Percentiles rank a stretch among this genome's conserved stretches.
Conservation (phyloP, 2,797 vertebrate genomes). For the Cyprinella venusta region DNA sequence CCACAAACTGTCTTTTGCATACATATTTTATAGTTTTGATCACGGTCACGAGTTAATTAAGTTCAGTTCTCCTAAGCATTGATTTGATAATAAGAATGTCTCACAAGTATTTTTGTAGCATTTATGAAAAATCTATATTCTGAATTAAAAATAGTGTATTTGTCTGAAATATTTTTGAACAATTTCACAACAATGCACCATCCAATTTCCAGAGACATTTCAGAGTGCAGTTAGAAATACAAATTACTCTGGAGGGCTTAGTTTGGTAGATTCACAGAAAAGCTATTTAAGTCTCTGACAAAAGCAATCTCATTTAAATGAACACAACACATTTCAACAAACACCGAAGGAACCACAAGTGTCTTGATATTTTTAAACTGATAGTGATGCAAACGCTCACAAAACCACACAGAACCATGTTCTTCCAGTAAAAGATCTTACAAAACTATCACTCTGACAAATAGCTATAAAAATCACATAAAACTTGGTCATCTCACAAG, state of each 20-base stretch:
- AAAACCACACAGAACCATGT: neutral
- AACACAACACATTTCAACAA: neutral
- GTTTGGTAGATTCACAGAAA: neutral
- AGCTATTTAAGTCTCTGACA: neutral
- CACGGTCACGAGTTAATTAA: neutral
- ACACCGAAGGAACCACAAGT: neutral
- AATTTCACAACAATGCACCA: neutral
- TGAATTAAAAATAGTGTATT: neutral
- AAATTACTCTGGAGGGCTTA: neutral
- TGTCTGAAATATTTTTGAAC: neutral
- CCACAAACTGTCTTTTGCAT: neutral
- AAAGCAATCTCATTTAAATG: neutral
- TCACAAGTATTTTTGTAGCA: neutral
- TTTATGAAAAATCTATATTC: neutral
- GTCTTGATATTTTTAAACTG: neutral
- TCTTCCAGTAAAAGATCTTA: neutral
- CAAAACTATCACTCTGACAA: constrained; percentile 6
- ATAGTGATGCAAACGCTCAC: neutral
- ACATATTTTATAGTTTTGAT: neutral
- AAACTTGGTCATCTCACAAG: neutral
- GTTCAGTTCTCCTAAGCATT: neutral
- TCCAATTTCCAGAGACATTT: neutral
- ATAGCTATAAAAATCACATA: neutral
- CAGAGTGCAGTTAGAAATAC: neutral
- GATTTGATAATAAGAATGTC: neutral